These are phyloP conservation scores for Girardinus metallicus DNA, from an alignment of 2,797 vertebrate genomes.

Conservation along the genomic window DNA sequence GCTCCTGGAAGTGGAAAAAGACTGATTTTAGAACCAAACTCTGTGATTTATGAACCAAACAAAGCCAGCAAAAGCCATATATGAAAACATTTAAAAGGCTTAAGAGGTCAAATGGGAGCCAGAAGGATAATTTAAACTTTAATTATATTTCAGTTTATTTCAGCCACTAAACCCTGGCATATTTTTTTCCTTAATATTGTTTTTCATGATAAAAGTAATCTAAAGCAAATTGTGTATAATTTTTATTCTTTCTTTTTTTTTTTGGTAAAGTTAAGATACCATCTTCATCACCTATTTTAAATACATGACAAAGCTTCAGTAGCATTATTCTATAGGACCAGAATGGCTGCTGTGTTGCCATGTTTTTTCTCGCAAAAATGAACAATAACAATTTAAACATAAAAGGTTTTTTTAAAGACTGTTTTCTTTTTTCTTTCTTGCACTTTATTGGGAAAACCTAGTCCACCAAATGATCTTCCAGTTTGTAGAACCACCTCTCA, in stretches of 20 bases:
- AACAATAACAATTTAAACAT: background rate
- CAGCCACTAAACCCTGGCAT: background rate
- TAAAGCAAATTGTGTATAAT: background rate
- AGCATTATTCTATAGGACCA: background rate
- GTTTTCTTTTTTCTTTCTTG: background rate
- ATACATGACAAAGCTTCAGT: background rate
- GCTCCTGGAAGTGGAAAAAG: constrained; percentile 90
- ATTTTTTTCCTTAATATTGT: background rate
- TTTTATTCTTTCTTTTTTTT: too few species aligned
- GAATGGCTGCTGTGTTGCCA: background rate
- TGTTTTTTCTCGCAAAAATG: background rate
- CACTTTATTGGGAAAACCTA: background rate
- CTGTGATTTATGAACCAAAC: background rate
- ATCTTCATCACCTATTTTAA: background rate
- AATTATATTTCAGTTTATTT: background rate
- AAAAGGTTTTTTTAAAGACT: background rate
- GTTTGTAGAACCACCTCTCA: background rate
- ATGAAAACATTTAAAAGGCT: constrained; percentile 15
- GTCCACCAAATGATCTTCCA: background rate
- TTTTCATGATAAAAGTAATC: background rate
- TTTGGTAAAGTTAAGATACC: background rate
- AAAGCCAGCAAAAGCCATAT: constrained; percentile 18
- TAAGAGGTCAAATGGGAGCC: constrained; percentile 40
- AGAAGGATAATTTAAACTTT: background rate
- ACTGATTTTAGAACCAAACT: constrained; percentile 70